These are phyloP conservation scores for Polyodon spathula DNA, from an alignment of 2,113 vertebrate genomes.

Conservation along the genomic window DNA sequence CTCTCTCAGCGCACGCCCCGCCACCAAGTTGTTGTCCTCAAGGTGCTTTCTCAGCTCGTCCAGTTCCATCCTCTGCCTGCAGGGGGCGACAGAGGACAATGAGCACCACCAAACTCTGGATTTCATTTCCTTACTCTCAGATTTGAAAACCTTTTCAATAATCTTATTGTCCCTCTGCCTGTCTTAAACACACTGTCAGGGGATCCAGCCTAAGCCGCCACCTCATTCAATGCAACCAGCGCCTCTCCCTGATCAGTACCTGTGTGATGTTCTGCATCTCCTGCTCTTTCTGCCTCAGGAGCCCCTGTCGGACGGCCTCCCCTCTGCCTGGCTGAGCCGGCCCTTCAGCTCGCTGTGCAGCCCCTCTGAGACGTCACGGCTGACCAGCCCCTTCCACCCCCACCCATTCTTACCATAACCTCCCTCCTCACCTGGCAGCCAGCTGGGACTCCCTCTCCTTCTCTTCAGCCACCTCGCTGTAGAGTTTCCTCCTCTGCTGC, in stretches of 20 bases:
- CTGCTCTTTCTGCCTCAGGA: conserved; percentile 65
- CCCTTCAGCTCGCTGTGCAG: conserved; percentile 69
- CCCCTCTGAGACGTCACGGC: conserved; percentile 33
- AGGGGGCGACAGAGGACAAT: not conserved
- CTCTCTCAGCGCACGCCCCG: conserved; percentile 59
- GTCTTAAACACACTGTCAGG: no score
- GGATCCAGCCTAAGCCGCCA: no score
- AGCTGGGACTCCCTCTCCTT: conserved; percentile 78
- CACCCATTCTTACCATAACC: no score
- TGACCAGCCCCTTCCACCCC: not conserved
- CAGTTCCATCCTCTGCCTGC: conserved; percentile 74
- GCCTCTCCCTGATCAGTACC: no score
- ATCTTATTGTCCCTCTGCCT: no score
- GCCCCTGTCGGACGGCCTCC: conserved; percentile 49
- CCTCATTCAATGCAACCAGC: no score
- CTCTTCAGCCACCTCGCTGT: conserved; percentile 77
- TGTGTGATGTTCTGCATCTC: conserved; percentile 55
- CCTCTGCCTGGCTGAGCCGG: no score
- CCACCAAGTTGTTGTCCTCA: conserved; percentile 67
- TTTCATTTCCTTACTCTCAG: no score
- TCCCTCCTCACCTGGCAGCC: conserved; percentile 60
- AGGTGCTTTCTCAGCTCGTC: conserved; percentile 76
- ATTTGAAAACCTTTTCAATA: no score
- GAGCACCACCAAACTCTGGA: no score
- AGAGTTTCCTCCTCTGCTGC: conserved; percentile 77